A percentile compares a stretch with the other conserved stretches of the same genome.
phyloP scores from a whole-genome alignment of 1,140 invertebrate species.

The Halictus rubicundus region DNA sequence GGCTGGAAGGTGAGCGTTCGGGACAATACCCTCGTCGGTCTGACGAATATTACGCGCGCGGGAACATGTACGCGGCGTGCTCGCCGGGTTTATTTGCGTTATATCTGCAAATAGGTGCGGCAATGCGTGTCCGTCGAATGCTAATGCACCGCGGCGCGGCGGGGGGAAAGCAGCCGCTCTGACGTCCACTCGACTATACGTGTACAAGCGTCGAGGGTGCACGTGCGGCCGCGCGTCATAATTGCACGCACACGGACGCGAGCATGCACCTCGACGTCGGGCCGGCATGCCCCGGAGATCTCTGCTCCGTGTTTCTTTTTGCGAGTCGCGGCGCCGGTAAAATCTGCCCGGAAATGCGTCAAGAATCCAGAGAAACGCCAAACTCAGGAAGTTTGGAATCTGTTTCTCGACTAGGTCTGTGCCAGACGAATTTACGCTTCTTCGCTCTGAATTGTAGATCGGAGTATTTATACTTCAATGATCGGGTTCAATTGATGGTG shows the following conservation, averaged over 20 bases:
- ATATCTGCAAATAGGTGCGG: constrained; percentile 70
- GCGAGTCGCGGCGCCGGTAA: constrained; percentile 30
- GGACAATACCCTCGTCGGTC: constrained; percentile 35
- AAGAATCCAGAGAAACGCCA: no score
- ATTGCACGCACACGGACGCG: constrained; percentile 48
- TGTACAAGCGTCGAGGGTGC: no score
- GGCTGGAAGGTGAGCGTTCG: constrained; percentile 39
- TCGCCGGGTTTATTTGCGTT: constrained; percentile 68
- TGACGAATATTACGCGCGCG: constrained; percentile 55
- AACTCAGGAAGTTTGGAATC: background rate
- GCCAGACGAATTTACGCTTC: no score
- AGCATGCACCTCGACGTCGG: background rate
- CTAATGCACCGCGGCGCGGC: constrained; percentile 59
- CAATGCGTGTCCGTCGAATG: constrained; percentile 67
- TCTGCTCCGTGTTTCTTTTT: constrained; percentile 23
- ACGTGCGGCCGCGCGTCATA: constrained; percentile 43
- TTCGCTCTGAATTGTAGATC: no score
- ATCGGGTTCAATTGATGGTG: no score
- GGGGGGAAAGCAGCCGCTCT: background rate
- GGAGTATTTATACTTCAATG: no score
- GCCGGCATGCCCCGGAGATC: background rate
- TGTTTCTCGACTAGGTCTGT: no score
- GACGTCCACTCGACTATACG: constrained; percentile 7
- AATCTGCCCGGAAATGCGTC: constrained; percentile 4
- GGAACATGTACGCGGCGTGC: constrained; percentile 53